Evolutionary conservation across 1,140 invertebrate genomes (phyloP).

Genomic region (Philopotamus ludificatus): DNA sequence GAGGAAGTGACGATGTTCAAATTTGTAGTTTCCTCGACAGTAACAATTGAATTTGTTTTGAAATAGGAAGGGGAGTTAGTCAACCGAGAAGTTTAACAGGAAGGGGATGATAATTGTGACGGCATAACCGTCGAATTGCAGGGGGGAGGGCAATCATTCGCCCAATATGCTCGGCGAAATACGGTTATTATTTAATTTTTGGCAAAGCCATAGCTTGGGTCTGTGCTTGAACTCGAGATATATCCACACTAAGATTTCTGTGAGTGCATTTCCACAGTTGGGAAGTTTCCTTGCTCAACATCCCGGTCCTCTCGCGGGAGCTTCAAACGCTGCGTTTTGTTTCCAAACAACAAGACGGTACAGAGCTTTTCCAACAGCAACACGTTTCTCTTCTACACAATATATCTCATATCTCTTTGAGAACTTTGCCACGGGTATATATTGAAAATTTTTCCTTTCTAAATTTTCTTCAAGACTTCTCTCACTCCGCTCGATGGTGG

Average conservation of each 20-base stretch:
- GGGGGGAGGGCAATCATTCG: not conserved
- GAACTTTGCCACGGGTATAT: not conserved
- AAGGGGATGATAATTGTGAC: constrained; percentile 18
- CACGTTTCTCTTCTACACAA: not conserved
- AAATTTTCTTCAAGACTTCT: not conserved
- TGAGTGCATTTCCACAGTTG: not conserved
- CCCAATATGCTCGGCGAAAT: too few species aligned
- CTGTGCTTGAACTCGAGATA: too few species aligned
- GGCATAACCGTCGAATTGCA: not conserved
- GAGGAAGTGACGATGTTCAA: too few species aligned
- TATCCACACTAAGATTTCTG: not conserved
- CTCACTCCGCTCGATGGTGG: too few species aligned
- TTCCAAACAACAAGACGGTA: constrained; percentile 5
- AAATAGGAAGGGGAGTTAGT: not conserved
- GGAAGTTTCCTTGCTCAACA: constrained; percentile 1
- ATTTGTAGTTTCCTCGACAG: too few species aligned
- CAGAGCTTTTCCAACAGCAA: not conserved
- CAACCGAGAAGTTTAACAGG: constrained; percentile 6
- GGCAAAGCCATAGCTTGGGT: too few species aligned
- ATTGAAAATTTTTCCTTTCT: constrained; percentile 1
- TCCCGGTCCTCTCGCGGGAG: not conserved
- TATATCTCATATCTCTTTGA: not conserved
- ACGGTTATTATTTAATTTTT: too few species aligned
- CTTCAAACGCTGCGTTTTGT: constrained; percentile 8
- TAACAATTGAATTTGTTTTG: not conserved